A percentile compares a stretch with the other conserved stretches of the same genome.
Evolutionary conservation across 2,797 vertebrate genomes (phyloP).

Genomic region (Gastrophryne carolinensis): DNA sequence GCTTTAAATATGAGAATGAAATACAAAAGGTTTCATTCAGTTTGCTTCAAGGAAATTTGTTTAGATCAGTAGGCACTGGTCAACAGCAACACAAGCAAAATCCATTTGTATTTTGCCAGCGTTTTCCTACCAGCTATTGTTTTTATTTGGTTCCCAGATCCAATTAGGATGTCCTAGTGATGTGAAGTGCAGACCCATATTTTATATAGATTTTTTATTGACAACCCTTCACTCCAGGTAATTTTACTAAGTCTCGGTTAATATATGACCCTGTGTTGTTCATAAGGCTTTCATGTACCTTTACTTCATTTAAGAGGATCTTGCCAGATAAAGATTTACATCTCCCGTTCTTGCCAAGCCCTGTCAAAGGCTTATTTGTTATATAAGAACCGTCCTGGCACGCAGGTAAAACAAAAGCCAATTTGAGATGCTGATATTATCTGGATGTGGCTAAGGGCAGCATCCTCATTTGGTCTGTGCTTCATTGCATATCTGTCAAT

Average conservation of each 20-base stretch:
- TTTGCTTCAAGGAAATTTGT: background rate
- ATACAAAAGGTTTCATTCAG: conserved; percentile 23
- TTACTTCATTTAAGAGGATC: conserved; percentile 50
- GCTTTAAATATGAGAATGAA: too few species aligned
- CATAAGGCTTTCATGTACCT: background rate
- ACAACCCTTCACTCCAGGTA: background rate
- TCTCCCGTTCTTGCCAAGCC: background rate
- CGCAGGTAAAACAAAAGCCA: background rate
- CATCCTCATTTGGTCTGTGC: background rate
- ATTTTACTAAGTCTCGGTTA: background rate
- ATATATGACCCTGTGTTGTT: background rate
- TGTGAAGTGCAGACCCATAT: background rate
- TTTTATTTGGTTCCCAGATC: conserved; percentile 23
- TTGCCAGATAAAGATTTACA: conserved; percentile 49
- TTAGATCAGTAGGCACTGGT: conserved; percentile 28
- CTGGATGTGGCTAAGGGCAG: background rate
- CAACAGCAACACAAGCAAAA: conserved; percentile 33
- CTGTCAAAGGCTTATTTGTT: conserved; percentile 43
- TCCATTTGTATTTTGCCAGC: conserved; percentile 23
- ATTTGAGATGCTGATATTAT: background rate
- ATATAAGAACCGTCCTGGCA: conserved; percentile 9
- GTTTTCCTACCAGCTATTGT: background rate
- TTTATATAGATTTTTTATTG: background rate
- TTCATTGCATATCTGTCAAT: background rate
- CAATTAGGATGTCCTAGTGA: conserved; percentile 32